Evolutionary conservation across 2,797 vertebrate genomes (phyloP), one percentile per base, ranked within the genome.

Genomic region (Etheostoma nigrum): DNA sequence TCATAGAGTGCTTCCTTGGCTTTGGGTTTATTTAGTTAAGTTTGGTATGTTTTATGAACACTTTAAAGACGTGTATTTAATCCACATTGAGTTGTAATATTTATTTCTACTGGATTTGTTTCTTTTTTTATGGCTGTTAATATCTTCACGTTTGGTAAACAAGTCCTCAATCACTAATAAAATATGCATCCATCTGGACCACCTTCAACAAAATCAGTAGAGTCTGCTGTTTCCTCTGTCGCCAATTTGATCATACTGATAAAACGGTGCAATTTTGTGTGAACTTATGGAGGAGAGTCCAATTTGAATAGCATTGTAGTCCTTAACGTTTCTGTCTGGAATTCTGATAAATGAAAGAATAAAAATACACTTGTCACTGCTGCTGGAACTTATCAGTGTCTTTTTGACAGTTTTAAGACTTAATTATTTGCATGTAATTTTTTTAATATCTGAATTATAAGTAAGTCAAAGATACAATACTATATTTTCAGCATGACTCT

Each of bases 31-130:
- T 69, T 82, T 96, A 94, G 93, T 89, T 89, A 94, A 93, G 91
- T 95, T 96, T 90, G 90, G 86, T 93, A 94, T 93, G 54, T 91
- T 93, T 92, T 88, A 84, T 81, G 77, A 93, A 91, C 85, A 88
- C 73, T 89, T 86, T 85, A 81, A 78, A 73, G 45, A 52, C 8
- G 86, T 91, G 93, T 95, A 90, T 96, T 93, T 88, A 93, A 92
- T 95, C 95, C 95, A 95, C 89, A 91, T 84, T 91, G 81, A 92
- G 87, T 84, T 94, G 86, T 92, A 91, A 95, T 94, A 92, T 98
- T 98, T 98, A 98, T 98, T 97, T 97, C 91, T 95, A 89, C 92
- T 94, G 68, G 79, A 92, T 89, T 88, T n/a, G 44, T 92, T 88
- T 74, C 2, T 36, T 72, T 86, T 83, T 92, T 92, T 86, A 91